Conservation (phyloP, 1,140 invertebrate genomes). For the Belonocnema kinseyi region DNA sequence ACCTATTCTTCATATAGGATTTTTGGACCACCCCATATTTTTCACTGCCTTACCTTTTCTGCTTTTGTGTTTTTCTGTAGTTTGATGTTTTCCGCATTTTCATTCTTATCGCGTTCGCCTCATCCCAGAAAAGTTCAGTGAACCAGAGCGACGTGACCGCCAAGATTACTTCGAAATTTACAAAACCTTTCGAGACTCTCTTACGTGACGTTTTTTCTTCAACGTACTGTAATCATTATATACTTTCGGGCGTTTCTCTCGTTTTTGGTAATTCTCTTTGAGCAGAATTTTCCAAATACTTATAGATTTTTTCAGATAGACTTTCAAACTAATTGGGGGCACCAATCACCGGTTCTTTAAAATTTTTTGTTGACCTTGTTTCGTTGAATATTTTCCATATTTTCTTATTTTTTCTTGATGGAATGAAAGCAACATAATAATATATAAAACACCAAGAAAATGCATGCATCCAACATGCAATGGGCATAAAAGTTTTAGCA, state of each 20-base stretch:
- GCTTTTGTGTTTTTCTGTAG: not conserved
- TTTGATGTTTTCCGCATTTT: slow-evolving; percentile 22
- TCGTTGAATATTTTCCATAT: too few relatives aligned
- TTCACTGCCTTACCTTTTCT: slow-evolving; percentile 4
- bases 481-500: too few relatives aligned
- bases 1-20: not conserved
- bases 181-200: slow-evolving; percentile 11
- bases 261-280: not conserved
- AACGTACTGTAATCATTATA: slow-evolving; percentile 16
- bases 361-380: too few relatives aligned
- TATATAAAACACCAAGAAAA: too few relatives aligned
- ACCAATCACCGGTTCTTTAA: too few relatives aligned
- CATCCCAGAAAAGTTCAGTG: slow-evolving; percentile 21
- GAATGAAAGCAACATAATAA: too few relatives aligned
- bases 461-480: too few relatives aligned
- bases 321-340: too few relatives aligned
- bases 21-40: slow-evolving; percentile 7
- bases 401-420: too few relatives aligned
- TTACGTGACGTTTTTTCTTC: slow-evolving; percentile 25
- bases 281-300: not conserved
- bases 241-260: not conserved
- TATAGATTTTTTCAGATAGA: not conserved
- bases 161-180: slow-evolving; percentile 25
- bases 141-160: slow-evolving; percentile 25
- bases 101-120: slow-evolving; percentile 28